Evolutionary conservation across 1,140 invertebrate species (phyloP).

Genomic region (Thrips palmi): DNA sequence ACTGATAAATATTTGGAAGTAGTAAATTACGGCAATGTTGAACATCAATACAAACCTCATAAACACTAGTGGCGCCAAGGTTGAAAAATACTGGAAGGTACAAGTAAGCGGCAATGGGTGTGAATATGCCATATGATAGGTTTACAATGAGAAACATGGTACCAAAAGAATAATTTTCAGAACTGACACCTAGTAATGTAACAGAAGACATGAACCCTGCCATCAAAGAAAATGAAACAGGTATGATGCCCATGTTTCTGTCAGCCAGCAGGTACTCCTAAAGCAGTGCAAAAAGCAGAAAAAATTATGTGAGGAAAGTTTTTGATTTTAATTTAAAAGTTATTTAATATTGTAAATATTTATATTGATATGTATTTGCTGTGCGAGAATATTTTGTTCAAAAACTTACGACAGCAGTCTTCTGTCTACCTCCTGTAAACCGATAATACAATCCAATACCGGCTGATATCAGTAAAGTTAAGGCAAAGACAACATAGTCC

Average conservation of each 20-base stretch:
- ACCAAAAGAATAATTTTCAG: conserved; percentile 69
- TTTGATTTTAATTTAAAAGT: no score
- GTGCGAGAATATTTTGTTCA: neutral
- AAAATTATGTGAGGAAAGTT: no score
- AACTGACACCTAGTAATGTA: conserved; percentile 71
- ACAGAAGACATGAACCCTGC: conserved; percentile 91
- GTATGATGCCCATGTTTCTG: conserved; percentile 50
- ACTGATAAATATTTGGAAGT: neutral
- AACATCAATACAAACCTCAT: conserved; percentile 37
- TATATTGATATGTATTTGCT: conserved; percentile 3
- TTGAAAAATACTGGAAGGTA: conserved; percentile 82
- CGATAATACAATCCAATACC: conserved; percentile 64
- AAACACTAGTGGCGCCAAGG: conserved; percentile 68
- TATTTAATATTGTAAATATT: neutral
- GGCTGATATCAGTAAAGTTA: conserved; percentile 40
- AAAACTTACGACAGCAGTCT: conserved; percentile 47
- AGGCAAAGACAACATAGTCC: conserved; percentile 44
- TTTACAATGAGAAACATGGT: conserved; percentile 74
- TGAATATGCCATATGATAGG: conserved; percentile 60
- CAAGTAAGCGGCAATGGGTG: conserved; percentile 61
- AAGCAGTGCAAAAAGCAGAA: neutral
- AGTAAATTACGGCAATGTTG: neutral
- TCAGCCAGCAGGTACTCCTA: conserved; percentile 70
- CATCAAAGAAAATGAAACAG: conserved; percentile 77
- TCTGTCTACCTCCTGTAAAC: conserved; percentile 70